phyloP scores from a whole-genome alignment of 2,797 vertebrate species.

The Lycodopsis pacificus region DNA sequence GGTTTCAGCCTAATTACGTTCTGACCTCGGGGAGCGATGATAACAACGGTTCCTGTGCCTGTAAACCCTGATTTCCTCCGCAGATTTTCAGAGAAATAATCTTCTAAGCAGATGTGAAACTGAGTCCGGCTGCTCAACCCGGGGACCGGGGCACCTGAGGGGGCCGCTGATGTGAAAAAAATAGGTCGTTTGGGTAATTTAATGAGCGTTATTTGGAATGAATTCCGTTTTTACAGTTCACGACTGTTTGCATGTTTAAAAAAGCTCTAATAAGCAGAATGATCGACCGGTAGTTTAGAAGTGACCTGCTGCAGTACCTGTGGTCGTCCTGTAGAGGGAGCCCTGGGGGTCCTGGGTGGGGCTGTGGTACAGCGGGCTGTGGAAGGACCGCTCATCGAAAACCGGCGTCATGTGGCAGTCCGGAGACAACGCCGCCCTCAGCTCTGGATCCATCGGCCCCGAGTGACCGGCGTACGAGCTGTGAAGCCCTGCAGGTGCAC shows the following conservation, averaged over 20 bases:
- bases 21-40: conserved; percentile 54
- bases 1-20: conserved; percentile 68
- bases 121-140: not conserved
- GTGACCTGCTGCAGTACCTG: conserved; percentile 77
- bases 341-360: conserved; percentile 88
- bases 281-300: rapidly evolving
- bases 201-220: not conserved
- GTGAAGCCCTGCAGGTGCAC: conserved; percentile 87
- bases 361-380: conserved; percentile 94
- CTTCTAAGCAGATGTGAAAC: conserved; percentile 37
- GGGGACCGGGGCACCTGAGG: not conserved
- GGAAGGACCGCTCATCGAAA: conserved; percentile 94
- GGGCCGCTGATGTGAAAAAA: not conserved
- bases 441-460: conserved; percentile 91
- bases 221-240: not conserved
- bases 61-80: conserved; percentile 39
- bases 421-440: conserved; percentile 89
- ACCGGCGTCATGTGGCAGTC: conserved; percentile 95
- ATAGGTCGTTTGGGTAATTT: not conserved
- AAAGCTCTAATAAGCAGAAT: rapidly evolving
- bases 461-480: conserved; percentile 93
- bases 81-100: conserved; percentile 45
- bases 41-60: conserved; percentile 51
- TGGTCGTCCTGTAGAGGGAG: conserved; percentile 87
- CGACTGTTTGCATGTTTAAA: not conserved